Evolutionary conservation across 2,797 vertebrate genomes (phyloP).

Genomic region (Betta splendens): DNA sequence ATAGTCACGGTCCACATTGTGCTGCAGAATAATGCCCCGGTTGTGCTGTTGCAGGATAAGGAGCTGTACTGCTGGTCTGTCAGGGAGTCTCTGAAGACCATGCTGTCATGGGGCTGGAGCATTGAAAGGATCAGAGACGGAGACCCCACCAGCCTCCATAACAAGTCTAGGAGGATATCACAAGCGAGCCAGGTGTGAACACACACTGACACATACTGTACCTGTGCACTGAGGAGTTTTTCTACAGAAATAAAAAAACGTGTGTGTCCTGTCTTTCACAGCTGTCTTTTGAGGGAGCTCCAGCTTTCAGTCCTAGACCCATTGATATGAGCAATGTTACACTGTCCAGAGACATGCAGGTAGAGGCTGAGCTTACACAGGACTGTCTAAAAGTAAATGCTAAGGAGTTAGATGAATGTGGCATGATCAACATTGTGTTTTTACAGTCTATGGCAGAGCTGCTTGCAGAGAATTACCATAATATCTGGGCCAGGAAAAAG

Average conservation of each 20-base stretch:
- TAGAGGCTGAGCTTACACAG: slow-evolving; percentile 65
- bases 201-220: neutral
- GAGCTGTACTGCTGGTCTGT: slow-evolving; percentile 92
- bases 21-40: neutral
- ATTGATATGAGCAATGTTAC: slow-evolving; percentile 98
- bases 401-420: neutral
- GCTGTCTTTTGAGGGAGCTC: slow-evolving; percentile 89
- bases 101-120: slow-evolving; percentile 93
- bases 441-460: slow-evolving; percentile 94
- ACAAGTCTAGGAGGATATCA: slow-evolving; percentile 90
- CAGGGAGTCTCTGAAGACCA: slow-evolving; percentile 93
- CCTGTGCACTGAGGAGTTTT: neutral
- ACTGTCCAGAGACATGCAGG: slow-evolving; percentile 91
- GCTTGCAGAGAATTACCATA: slow-evolving; percentile 97
- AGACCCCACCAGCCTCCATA: slow-evolving; percentile 87
- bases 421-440: slow-evolving; percentile 22
- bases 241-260: neutral
- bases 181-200: slow-evolving; percentile 89
- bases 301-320: slow-evolving; percentile 90
- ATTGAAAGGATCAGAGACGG: slow-evolving; percentile 91
- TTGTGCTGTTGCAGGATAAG: slow-evolving; percentile 84
- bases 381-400: neutral
- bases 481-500: slow-evolving; percentile 96
- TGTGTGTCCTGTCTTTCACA: slow-evolving; percentile 46
- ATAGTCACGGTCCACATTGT: neutral